Evolutionary conservation across 2,888 invertebrate species (phyloP).

Genomic region (Drosophila cracens): DNA sequence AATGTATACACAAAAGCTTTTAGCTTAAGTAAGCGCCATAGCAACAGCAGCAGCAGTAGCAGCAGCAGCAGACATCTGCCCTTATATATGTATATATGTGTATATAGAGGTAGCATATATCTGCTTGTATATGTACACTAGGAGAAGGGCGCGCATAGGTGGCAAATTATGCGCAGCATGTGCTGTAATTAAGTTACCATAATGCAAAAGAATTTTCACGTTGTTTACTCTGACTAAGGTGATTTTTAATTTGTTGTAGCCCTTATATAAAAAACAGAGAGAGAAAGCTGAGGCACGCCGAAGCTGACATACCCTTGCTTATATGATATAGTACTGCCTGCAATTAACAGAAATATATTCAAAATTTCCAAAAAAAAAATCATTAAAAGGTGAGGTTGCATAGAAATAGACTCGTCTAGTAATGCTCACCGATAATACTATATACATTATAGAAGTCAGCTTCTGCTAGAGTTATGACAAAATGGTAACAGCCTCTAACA

Average conservation of each 20-base stretch:
- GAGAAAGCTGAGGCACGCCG: background rate
- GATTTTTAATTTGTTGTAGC: background rate
- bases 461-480: too few relatives aligned
- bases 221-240: background rate
- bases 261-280: too few relatives aligned
- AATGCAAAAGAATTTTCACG: conserved; percentile 22
- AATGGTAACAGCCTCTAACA: too few relatives aligned
- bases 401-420: background rate
- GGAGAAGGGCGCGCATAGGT: conserved; percentile 53
- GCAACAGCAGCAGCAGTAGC: conserved; percentile 5
- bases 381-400: background rate
- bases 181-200: conserved; percentile 63
- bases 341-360: background rate
- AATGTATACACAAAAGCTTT: conserved; percentile 79
- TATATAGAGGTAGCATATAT: conserved; percentile 11
- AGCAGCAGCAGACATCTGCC: conserved; percentile 34
- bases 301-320: background rate
- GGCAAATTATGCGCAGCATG: conserved; percentile 62
- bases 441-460: too few relatives aligned
- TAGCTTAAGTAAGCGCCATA: conserved; percentile 75
- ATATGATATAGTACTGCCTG: background rate
- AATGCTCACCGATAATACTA: too few relatives aligned
- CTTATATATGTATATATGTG: conserved; percentile 3
- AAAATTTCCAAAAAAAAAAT: background rate
- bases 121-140: conserved; percentile 41